Conservation (phyloP, 2,113 vertebrate genomes). For the Canis aureus region DNA sequence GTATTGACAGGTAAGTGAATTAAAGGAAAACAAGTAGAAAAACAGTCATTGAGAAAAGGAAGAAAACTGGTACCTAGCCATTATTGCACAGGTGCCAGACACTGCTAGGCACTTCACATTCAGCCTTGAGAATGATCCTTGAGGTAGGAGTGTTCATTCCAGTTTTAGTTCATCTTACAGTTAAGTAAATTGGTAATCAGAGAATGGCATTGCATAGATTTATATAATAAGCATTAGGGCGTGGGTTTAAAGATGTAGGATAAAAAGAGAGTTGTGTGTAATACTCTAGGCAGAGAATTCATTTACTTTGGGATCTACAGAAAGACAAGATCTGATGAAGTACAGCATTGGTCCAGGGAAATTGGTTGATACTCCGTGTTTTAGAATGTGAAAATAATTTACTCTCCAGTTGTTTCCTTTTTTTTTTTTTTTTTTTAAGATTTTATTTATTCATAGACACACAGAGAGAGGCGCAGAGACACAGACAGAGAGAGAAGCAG, state of each 20-base stretch:
- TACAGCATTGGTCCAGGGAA: background rate
- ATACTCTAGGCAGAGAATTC: background rate
- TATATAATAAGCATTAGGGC: background rate
- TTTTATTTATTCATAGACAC: no score
- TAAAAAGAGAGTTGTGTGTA: background rate
- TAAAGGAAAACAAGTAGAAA: constrained; percentile 10
- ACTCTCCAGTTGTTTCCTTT: constrained; percentile 6
- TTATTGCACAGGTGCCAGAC: background rate
- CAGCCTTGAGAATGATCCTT: background rate
- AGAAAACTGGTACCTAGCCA: background rate
- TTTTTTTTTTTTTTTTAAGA: no score
- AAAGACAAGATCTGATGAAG: background rate
- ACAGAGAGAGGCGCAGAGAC: no score
- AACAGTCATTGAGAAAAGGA: background rate
- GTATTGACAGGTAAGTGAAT: background rate
- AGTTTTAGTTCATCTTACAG: constrained; percentile 31
- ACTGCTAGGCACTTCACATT: background rate
- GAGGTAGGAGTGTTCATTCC: background rate
- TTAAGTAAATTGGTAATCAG: constrained; percentile 33
- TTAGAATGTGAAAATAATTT: constrained; percentile 52
- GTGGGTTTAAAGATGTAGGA: background rate
- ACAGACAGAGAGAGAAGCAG: no score
- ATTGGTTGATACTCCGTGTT: background rate
- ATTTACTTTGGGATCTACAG: background rate
- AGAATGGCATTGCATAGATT: background rate